Evolutionary conservation across 2,113 vertebrate genomes (phyloP).

Genomic region (Oplegnathus fasciatus): DNA sequence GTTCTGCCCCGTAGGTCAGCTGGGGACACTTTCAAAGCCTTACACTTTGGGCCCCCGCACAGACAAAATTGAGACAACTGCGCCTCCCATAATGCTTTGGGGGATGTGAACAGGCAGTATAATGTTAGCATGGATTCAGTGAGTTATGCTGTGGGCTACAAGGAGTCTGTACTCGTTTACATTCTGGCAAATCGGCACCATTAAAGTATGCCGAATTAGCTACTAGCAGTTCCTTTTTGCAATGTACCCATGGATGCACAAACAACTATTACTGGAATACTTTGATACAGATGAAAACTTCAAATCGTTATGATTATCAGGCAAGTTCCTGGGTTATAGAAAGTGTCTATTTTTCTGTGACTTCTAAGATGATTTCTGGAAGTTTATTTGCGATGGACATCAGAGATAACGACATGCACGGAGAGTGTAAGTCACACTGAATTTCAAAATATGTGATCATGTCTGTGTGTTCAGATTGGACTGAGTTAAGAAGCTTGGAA

Average conservation of each 20-base stretch:
- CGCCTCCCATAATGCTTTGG: neutral
- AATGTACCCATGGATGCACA: neutral
- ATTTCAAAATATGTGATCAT: too few relatives aligned
- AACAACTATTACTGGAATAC: neutral
- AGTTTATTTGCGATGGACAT: neutral
- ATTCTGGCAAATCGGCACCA: neutral
- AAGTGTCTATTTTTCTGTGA: neutral
- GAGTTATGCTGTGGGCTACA: neutral
- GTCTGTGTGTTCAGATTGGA: neutral
- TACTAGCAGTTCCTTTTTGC: neutral
- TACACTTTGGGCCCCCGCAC: neutral
- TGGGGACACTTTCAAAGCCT: neutral
- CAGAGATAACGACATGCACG: neutral
- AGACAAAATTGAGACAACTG: neutral
- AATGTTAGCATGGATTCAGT: neutral
- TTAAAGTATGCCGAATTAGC: neutral
- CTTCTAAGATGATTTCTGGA: neutral
- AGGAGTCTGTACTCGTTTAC: neutral
- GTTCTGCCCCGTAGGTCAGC: neutral
- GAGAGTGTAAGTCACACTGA: neutral
- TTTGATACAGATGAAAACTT: neutral
- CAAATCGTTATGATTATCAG: neutral
- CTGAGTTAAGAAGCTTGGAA: too few relatives aligned
- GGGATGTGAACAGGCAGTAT: neutral
- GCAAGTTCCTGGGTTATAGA: neutral